These are phyloP conservation scores for Theocolax elegans DNA, from an alignment of 1,140 invertebrate genomes.

Conservation along the genomic window DNA sequence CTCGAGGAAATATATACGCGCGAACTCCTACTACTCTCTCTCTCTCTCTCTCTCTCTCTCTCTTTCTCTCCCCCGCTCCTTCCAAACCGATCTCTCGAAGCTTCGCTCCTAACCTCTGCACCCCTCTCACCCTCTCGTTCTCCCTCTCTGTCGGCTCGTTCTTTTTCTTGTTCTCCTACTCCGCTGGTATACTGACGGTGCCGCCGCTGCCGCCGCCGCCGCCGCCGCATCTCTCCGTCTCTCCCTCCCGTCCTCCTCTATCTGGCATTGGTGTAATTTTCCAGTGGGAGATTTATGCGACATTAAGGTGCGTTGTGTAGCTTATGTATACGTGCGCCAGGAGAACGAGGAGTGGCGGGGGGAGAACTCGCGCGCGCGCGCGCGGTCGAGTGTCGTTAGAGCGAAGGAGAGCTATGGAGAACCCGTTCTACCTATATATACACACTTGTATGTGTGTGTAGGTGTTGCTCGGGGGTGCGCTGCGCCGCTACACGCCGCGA, in stretches of 20 bases:
- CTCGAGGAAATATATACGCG: no score
- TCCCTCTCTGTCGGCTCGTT: conserved; percentile 29
- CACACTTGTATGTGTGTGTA: no score
- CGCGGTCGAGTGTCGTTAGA: conserved; percentile 5
- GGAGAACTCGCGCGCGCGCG: no score
- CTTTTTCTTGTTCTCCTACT: background rate
- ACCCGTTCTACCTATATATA: no score
- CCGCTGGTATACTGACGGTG: no score
- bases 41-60: conserved; percentile 33
- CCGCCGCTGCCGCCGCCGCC: no score
- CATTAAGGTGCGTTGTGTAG: conserved; percentile 66
- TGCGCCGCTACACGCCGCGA: conserved; percentile 23
- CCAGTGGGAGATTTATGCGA: conserved; percentile 67
- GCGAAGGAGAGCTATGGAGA: no score
- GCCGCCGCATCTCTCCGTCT: conserved; percentile 28
- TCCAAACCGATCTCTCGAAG: conserved; percentile 46
- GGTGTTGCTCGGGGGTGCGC: no score
- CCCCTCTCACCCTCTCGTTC: conserved; percentile 25
- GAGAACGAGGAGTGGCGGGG: no score
- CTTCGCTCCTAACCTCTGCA: conserved; percentile 47
- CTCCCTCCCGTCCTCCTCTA: conserved; percentile 50
- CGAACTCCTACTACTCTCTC: conserved; percentile 41
- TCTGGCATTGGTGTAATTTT: conserved; percentile 68
- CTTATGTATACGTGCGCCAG: conserved; percentile 47
- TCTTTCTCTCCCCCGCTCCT: conserved; percentile 11